These are phyloP conservation scores for Cephus rjabovi DNA, from an alignment of 2,888 invertebrate genomes.

Conservation along the genomic window DNA sequence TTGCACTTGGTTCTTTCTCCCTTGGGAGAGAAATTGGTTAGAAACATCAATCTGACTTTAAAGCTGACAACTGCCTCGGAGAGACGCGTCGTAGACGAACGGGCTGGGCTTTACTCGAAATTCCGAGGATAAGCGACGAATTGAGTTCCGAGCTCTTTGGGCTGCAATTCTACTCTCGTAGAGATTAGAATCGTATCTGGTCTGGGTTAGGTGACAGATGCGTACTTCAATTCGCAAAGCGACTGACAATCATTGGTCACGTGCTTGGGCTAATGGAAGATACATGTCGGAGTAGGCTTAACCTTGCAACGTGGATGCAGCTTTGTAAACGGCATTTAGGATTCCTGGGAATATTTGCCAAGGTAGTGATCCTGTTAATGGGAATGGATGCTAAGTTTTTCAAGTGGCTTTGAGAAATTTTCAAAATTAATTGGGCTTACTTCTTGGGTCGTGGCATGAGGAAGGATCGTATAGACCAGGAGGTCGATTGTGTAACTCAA, in stretches of 20 bases:
- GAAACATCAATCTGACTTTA: neutral
- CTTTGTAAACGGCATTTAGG: neutral
- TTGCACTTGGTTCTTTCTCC: neutral
- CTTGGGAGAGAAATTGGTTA: neutral
- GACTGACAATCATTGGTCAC: slow-evolving; percentile 23
- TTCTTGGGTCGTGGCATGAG: too few relatives aligned
- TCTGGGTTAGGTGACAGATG: neutral
- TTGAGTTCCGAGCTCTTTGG: neutral
- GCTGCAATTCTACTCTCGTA: neutral
- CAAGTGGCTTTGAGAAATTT: neutral
- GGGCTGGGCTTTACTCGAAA: neutral
- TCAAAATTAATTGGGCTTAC: neutral
- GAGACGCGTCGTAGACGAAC: neutral
- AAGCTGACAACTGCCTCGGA: neutral
- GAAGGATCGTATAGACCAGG: neutral
- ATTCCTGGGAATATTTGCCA: neutral
- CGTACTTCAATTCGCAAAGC: neutral
- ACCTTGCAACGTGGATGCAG: neutral
- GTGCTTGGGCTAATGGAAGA: slow-evolving; percentile 53
- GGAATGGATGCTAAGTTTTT: neutral
- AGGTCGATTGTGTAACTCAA: too few relatives aligned
- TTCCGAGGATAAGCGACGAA: neutral
- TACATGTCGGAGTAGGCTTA: slow-evolving; percentile 37
- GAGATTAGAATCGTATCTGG: neutral
- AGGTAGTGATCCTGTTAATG: neutral